Evolutionary conservation across 1,140 invertebrate genomes (phyloP), one percentile per base, ranked within the genome.

Genomic region (Drosophila watanabei): DNA sequence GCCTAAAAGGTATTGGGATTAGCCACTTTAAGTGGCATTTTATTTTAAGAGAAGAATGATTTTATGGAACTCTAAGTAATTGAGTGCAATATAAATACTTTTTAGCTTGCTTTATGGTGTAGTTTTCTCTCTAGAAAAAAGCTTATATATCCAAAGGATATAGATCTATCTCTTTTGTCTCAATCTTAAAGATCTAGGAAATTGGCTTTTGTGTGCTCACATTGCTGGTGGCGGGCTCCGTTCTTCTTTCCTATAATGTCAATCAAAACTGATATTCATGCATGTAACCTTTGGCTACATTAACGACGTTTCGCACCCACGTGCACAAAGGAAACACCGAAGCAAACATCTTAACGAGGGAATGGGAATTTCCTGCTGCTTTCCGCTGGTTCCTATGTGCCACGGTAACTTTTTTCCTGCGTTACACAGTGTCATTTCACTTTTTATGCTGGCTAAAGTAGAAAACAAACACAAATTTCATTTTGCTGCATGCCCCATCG

Each of bases 381-480:
- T 76, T 76, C 45, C 70, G 54, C 13, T 37, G 68, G 54, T 4
- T 73, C 32, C 68, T 35, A 60, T 71, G 41, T 43, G 35, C 24
- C n/a, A 39, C 33, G 66, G 43, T 11, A 13, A 52, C 70, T 66
- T 30, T 65, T 73, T 76, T 35, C 49, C 58, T 78, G 43, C 33
- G 60, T 80, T 80, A 75, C 70, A 41, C 76, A 82, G 76, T 82
- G 62, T 78, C 80, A 80, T 80, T 80, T 75, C 41, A 80, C 39
- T 65, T 79, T 56, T 61, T 71, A 52, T 73, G 70, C 70, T 73
- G 68, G 68, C 70, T 73, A 73, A 73, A 82, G 80, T 73, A 51
- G 60, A 72, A 75, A 71, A 82, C 75, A 79, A 82, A 79, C 72
- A 83, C 80, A 82, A 82, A 82, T 82, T 82, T 82, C 75, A 82